phyloP scores from a whole-genome alignment of 2,113 vertebrate species.

The Cynoglossus semilaevis region DNA sequence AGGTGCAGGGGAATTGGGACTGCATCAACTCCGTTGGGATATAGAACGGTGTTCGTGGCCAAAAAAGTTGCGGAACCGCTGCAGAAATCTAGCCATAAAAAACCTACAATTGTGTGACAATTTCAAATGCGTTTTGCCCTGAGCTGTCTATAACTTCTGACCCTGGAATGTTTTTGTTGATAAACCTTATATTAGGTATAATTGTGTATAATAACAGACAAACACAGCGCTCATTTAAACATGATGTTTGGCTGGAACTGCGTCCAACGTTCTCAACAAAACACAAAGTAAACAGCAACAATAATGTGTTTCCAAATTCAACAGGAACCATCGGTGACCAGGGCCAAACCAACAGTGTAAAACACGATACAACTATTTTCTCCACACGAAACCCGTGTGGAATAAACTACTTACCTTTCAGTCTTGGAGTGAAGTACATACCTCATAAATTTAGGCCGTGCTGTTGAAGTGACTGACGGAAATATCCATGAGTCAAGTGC shows the following conservation, averaged over 20 bases:
- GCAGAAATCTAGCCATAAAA: too few species aligned
- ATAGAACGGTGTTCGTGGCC: too few species aligned
- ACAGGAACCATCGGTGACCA: conserved; percentile 14
- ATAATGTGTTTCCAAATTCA: conserved; percentile 34
- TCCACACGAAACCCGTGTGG: conserved; percentile 16
- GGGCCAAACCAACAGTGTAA: conserved; percentile 38
- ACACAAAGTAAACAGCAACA: conserved; percentile 2
- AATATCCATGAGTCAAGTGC: neutral
- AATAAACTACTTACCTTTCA: conserved; percentile 11
- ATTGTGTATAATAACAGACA: too few species aligned
- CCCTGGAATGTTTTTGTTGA: too few species aligned
- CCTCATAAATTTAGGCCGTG: conserved; percentile 3
- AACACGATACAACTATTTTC: conserved; percentile 19
- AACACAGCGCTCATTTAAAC: too few species aligned
- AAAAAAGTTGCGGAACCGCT: too few species aligned
- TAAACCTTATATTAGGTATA: too few species aligned
- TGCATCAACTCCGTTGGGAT: too few species aligned
- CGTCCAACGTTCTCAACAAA: conserved; percentile 13
- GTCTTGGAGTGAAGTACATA: conserved; percentile 9
- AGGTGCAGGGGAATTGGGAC: too few species aligned
- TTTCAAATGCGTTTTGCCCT: too few species aligned
- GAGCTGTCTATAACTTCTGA: too few species aligned
- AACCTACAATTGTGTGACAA: too few species aligned
- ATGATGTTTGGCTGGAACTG: neutral
- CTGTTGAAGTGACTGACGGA: neutral